Evolutionary conservation across 2,888 invertebrate species (phyloP).

Genomic region (Tyria jacobaeae): DNA sequence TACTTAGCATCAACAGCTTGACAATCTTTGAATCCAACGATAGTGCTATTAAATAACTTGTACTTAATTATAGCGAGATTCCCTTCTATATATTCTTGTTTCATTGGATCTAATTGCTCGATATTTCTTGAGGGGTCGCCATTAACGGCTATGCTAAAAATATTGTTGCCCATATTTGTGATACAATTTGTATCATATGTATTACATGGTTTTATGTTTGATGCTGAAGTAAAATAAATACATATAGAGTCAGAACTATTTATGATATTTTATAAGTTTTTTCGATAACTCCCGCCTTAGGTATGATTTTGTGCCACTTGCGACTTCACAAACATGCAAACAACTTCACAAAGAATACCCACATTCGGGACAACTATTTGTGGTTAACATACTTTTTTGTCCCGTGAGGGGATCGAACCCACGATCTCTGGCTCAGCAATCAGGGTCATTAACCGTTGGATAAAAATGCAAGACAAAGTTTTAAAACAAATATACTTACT

Average conservation of each 20-base stretch:
- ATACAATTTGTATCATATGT: slow-evolving; percentile 6
- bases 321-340: too few species aligned
- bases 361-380: too few species aligned
- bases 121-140: slow-evolving; percentile 8
- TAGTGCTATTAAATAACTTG: slow-evolving; percentile 4
- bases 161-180: background rate
- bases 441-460: too few species aligned
- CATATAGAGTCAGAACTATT: background rate
- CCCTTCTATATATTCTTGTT: background rate
- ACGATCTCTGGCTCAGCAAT: too few species aligned
- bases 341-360: too few species aligned
- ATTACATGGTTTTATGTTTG: slow-evolving; percentile 3
- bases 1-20: background rate
- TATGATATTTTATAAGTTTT: too few species aligned
- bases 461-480: too few species aligned
- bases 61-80: slow-evolving; percentile 6
- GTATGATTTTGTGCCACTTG: too few species aligned
- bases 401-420: too few species aligned
- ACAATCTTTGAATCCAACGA: slow-evolving; percentile 4
- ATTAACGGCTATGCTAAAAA: background rate
- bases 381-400: too few species aligned
- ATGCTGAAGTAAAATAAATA: background rate
- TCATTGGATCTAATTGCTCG: slow-evolving; percentile 1
- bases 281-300: too few species aligned
- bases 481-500: too few species aligned